Percentiles rank a stretch among this genome's conserved stretches.
These are phyloP conservation scores for Drosophila mauritiana DNA, from an alignment of 1,140 invertebrate species.

Conservation along the genomic window DNA sequence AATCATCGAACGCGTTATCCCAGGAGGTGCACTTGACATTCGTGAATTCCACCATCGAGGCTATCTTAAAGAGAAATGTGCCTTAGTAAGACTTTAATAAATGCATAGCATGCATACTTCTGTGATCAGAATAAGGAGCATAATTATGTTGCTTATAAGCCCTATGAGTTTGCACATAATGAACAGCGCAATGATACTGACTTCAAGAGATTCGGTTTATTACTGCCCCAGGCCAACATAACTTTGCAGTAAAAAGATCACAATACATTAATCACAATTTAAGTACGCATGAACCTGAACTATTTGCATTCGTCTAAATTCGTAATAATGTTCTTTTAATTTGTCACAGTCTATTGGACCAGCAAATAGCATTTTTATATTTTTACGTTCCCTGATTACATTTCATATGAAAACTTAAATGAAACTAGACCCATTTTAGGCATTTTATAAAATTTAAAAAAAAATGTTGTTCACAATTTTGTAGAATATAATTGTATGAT, in stretches of 20 bases:
- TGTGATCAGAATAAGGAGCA: background rate
- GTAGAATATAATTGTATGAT: no score
- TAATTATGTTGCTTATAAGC: background rate
- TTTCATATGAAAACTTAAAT: no score
- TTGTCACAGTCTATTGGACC: background rate
- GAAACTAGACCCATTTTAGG: no score
- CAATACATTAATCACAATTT: no score
- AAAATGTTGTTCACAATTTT: no score
- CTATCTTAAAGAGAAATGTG: background rate
- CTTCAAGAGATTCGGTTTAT: background rate
- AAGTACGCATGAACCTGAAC: no score
- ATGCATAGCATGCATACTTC: background rate
- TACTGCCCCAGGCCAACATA: background rate
- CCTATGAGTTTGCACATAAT: background rate
- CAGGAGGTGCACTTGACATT: conserved; percentile 37
- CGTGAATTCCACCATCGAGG: conserved; percentile 14
- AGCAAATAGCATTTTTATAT: background rate
- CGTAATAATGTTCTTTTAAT: background rate
- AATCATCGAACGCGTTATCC: conserved; percentile 16
- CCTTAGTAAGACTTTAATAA: background rate
- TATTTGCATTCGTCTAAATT: background rate
- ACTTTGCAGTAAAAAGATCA: no score
- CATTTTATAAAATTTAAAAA: no score
- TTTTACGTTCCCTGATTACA: no score
- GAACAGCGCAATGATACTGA: background rate